phyloP scores from a whole-genome alignment of 2,888 invertebrate genomes.

The Ecdyonurus torrentis region DNA sequence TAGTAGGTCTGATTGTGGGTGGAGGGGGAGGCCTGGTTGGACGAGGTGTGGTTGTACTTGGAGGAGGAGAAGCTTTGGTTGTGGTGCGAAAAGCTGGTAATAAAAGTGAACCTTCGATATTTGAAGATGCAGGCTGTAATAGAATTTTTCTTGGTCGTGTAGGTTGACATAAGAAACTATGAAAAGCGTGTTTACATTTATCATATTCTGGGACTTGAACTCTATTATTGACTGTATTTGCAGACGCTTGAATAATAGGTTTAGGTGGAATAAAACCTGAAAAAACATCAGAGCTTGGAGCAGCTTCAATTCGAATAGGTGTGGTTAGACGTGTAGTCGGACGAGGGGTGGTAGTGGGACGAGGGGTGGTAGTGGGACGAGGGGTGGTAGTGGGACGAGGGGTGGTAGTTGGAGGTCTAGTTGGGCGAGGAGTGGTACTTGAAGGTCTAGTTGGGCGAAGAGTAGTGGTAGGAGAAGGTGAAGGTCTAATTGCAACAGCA shows the following conservation, averaged over 20 bases:
- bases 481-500: background rate
- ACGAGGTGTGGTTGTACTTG: slow-evolving; percentile 7
- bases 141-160: slow-evolving; percentile 5
- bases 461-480: background rate
- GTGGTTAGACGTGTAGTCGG: background rate
- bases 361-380: background rate
- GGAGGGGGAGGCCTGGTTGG: slow-evolving; percentile 12
- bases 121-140: background rate
- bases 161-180: slow-evolving; percentile 11
- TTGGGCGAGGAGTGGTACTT: background rate
- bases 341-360: background rate
- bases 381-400: background rate
- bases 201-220: slow-evolving; percentile 4
- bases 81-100: background rate
- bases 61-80: slow-evolving; percentile 8
- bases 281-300: background rate
- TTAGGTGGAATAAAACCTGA: background rate
- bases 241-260: background rate
- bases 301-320: background rate
- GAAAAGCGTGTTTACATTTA: slow-evolving; percentile 12
- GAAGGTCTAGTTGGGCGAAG: background rate
- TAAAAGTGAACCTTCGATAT: background rate
- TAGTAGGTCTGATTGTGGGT: slow-evolving; percentile 12
- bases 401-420: background rate
- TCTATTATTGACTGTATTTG: background rate